phyloP scores from a whole-genome alignment of 2,888 invertebrate genomes.

The Empis livida region DNA sequence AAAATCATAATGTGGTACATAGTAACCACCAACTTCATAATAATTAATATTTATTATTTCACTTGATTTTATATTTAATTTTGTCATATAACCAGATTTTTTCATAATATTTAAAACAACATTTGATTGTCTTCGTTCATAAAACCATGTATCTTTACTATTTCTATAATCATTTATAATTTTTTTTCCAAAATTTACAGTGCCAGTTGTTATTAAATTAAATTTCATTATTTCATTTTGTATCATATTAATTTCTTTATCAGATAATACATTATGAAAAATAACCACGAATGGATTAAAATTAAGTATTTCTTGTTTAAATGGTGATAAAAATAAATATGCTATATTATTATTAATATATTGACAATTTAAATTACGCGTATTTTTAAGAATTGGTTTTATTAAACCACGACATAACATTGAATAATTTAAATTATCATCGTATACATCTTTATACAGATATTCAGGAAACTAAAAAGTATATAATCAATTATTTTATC shows the following conservation, averaged over 20 bases:
- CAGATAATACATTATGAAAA: conserved; percentile 41
- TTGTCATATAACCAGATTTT: conserved; percentile 32
- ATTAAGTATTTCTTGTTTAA: conserved; percentile 38
- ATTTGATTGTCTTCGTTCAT: neutral
- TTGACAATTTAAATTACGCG: conserved; percentile 29
- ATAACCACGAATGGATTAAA: conserved; percentile 37
- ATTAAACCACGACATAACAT: conserved; percentile 39
- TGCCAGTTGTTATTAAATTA: neutral
- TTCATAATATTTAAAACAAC: neutral
- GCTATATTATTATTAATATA: conserved; percentile 16
- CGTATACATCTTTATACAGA: no score
- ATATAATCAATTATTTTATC: no score
- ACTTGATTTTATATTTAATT: conserved; percentile 42
- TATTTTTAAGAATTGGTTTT: conserved; percentile 32
- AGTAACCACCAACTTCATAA: conserved; percentile 58
- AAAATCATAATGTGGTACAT: conserved; percentile 48
- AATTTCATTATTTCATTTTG: conserved; percentile 35
- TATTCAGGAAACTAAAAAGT: no score
- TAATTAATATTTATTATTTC: conserved; percentile 54
- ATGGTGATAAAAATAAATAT: conserved; percentile 35
- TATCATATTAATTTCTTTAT: conserved; percentile 39
- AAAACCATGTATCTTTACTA: neutral
- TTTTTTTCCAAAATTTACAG: neutral
- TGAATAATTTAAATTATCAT: neutral
- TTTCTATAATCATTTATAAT: neutral